A percentile compares a stretch with the other conserved stretches of the same genome.
Conservation (phyloP, 1,140 invertebrate species). For the Choristoneura fumiferana region DNA sequence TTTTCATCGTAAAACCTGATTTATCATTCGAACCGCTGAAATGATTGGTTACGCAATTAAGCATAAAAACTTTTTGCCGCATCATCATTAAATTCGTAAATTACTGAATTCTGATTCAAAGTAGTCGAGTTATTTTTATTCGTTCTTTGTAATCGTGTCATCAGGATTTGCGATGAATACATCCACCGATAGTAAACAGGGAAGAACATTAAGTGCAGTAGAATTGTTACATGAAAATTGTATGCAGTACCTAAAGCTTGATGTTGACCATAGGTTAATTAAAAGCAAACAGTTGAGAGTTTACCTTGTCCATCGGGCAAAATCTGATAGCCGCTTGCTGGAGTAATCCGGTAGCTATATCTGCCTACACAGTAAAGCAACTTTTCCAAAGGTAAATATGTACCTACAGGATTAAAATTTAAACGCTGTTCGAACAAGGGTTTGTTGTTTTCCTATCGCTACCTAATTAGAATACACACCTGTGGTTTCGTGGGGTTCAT, state of each 20-base stretch:
- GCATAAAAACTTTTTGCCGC: slow-evolving; percentile 26
- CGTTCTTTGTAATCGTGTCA: too few species aligned
- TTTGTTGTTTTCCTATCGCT: not conserved
- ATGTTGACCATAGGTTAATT: slow-evolving; percentile 51
- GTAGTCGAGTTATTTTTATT: too few species aligned
- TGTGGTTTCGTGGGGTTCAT: not conserved
- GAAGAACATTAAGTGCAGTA: slow-evolving; percentile 38
- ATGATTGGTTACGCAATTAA: slow-evolving; percentile 38
- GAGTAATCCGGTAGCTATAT: slow-evolving; percentile 18
- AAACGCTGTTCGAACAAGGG: not conserved
- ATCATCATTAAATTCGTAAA: slow-evolving; percentile 21
- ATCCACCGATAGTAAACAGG: slow-evolving; percentile 26
- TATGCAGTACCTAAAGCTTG: slow-evolving; percentile 32
- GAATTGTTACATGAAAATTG: slow-evolving; percentile 48
- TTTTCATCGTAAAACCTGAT: slow-evolving; percentile 23
- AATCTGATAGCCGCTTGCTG: slow-evolving; percentile 31
- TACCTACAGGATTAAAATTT: slow-evolving; percentile 5
- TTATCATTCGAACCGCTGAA: slow-evolving; percentile 30
- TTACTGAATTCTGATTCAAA: too few species aligned
- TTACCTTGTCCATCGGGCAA: slow-evolving; percentile 38
- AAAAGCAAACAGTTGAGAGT: slow-evolving; percentile 46
- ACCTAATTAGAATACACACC: not conserved
- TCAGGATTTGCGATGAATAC: not conserved
- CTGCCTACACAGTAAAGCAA: not conserved
- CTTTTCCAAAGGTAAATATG: slow-evolving; percentile 11